phyloP scores from a whole-genome alignment of 1,140 invertebrate species.

The Choristoneura fumiferana region DNA sequence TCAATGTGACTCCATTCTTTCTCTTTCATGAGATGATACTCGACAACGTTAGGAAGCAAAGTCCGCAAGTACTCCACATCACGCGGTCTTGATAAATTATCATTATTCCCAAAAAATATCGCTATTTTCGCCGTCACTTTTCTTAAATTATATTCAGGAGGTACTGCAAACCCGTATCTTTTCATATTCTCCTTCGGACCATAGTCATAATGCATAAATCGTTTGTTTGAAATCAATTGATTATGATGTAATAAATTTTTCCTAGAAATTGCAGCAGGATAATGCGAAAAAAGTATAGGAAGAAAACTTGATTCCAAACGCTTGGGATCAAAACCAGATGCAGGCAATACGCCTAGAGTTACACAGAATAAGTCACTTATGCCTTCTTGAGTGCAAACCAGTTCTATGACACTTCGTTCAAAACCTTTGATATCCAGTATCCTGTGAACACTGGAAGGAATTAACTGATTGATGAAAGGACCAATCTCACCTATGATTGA shows the following conservation, averaged over 20 bases:
- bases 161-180: not conserved
- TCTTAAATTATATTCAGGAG: not conserved
- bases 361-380: not conserved
- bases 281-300: not conserved
- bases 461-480: not conserved
- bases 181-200: not conserved
- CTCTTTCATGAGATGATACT: no score
- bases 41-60: no score
- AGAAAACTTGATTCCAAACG: not conserved
- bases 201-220: not conserved
- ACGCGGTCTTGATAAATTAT: no score
- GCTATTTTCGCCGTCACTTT: no score
- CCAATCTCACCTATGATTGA: not conserved
- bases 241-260: not conserved
- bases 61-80: no score
- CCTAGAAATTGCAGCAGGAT: not conserved
- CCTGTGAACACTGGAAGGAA: not conserved
- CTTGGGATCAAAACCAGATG: not conserved
- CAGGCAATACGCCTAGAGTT: not conserved
- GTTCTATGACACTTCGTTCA: not conserved
- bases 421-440: not conserved
- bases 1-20: conserved; percentile 75
- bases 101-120: no score
- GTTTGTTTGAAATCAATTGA: not conserved
- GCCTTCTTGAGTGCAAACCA: not conserved